phyloP scores from a whole-genome alignment of 1,140 invertebrate genomes.

The Procambarus virginalis region DNA sequence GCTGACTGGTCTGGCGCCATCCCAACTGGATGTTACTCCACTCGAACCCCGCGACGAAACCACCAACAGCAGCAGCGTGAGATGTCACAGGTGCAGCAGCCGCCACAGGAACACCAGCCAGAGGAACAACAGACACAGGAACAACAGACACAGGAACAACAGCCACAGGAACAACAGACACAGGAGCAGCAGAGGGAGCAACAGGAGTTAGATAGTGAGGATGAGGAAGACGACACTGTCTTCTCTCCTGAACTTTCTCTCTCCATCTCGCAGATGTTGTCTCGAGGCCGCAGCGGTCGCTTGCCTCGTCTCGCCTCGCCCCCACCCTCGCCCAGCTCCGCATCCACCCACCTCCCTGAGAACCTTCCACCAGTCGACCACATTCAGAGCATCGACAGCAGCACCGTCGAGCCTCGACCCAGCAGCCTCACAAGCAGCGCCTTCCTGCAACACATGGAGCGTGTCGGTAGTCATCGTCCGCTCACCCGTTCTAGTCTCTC shows the following conservation, averaged over 20 bases:
- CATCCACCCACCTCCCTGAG: not conserved
- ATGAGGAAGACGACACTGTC: too few species aligned
- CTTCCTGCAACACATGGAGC: conserved; percentile 15
- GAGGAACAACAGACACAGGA: too few species aligned
- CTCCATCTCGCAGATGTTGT: not conserved
- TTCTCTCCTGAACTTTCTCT: not conserved
- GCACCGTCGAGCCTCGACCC: not conserved
- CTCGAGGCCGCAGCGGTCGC: conserved; percentile 25
- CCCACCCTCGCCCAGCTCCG: not conserved
- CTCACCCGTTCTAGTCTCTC: conserved; percentile 11
- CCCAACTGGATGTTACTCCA: not conserved
- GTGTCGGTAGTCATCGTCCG: not conserved
- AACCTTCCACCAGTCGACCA: conserved; percentile 2
- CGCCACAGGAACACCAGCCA: too few species aligned
- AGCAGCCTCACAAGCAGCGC: not conserved
- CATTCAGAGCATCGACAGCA: not conserved
- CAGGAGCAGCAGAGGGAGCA: too few species aligned
- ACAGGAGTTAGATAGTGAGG: not conserved
- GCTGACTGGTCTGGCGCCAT: conserved; percentile 25
- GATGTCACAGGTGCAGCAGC: too few species aligned
- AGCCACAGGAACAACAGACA: too few species aligned
- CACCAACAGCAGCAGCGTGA: not conserved
- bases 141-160: too few species aligned
- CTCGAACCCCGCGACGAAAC: not conserved
- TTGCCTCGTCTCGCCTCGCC: not conserved